A percentile compares a stretch with the other conserved stretches of the same genome.
Evolutionary conservation across 2,888 invertebrate genomes (phyloP).

Genomic region (Volucella inflata): DNA sequence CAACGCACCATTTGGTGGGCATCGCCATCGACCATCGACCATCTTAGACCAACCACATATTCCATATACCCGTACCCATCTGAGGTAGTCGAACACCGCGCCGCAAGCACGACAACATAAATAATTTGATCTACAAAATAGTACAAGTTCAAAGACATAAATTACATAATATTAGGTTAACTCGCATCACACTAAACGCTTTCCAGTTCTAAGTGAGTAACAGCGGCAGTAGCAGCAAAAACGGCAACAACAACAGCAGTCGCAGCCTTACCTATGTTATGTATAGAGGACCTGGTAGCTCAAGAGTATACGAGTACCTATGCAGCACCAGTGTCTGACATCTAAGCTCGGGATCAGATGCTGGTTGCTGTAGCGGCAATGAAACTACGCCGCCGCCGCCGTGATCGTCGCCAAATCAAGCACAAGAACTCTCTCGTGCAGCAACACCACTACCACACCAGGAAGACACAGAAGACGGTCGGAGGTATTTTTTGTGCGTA

Average conservation of each 20-base stretch:
- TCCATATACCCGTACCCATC: slow-evolving; percentile 54
- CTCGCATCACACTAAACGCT: slow-evolving; percentile 75
- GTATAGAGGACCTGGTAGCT: too few species aligned
- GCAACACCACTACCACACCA: slow-evolving; percentile 45
- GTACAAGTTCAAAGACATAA: slow-evolving; percentile 76
- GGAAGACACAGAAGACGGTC: slow-evolving; percentile 32
- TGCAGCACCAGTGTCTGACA: slow-evolving; percentile 63
- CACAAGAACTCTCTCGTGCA: slow-evolving; percentile 27
- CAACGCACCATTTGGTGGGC: slow-evolving; percentile 34
- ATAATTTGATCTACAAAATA: slow-evolving; percentile 76
- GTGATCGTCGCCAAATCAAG: background rate
- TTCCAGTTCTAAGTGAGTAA: slow-evolving; percentile 61
- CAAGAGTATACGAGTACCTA: too few species aligned
- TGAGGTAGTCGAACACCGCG: background rate
- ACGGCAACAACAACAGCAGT: slow-evolving; percentile 31
- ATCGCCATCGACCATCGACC: slow-evolving; percentile 5
- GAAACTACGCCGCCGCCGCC: slow-evolving; percentile 31
- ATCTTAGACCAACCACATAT: slow-evolving; percentile 48
- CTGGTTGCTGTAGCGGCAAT: slow-evolving; percentile 58
- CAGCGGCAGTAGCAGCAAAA: slow-evolving; percentile 43
- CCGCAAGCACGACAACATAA: slow-evolving; percentile 70
- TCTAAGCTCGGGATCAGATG: slow-evolving; percentile 68
- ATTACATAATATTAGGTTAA: slow-evolving; percentile 75
- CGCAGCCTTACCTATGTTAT: too few species aligned
- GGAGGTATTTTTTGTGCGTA: slow-evolving; percentile 62